Evolutionary conservation across 2,888 invertebrate species (phyloP).

Genomic region (Lapara coniferarum): DNA sequence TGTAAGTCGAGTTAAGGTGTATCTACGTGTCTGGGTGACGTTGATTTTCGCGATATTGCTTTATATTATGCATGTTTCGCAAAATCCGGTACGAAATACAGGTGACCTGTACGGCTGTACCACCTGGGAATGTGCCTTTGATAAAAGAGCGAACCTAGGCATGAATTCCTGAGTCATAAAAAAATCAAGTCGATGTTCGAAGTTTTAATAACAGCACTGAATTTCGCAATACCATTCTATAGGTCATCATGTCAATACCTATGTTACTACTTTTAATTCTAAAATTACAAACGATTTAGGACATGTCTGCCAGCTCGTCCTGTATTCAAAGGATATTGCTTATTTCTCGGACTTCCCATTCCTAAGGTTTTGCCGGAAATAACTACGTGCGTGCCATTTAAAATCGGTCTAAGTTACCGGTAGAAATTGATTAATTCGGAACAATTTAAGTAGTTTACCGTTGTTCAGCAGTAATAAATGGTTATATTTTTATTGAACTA

Average conservation of each 20-base stretch:
- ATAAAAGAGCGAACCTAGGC: background rate
- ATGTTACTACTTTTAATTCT: background rate
- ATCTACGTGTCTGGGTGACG: conserved; percentile 73
- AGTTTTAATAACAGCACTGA: background rate
- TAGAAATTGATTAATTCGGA: conserved; percentile 7
- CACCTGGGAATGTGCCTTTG: background rate
- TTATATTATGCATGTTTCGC: conserved; percentile 14
- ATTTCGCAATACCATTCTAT: background rate
- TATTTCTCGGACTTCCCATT: conserved; percentile 26
- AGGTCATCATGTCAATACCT: background rate
- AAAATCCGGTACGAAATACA: background rate
- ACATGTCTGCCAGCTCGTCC: background rate
- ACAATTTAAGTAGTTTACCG: conserved; percentile 4
- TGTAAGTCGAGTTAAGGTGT: conserved; percentile 70
- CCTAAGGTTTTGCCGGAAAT: conserved; percentile 25
- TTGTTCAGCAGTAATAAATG: background rate
- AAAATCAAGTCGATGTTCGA: background rate
- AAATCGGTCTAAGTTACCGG: background rate
- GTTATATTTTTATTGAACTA: conserved; percentile 11
- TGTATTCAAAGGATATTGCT: background rate
- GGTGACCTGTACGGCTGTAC: background rate
- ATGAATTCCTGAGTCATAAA: background rate
- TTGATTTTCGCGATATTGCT: conserved; percentile 50
- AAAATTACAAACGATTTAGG: background rate
- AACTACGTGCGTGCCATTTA: conserved; percentile 11